Percentiles rank a stretch among this genome's conserved stretches.
Evolutionary conservation across 2,113 vertebrate species (phyloP).

Genomic region (Rattus rattus): DNA sequence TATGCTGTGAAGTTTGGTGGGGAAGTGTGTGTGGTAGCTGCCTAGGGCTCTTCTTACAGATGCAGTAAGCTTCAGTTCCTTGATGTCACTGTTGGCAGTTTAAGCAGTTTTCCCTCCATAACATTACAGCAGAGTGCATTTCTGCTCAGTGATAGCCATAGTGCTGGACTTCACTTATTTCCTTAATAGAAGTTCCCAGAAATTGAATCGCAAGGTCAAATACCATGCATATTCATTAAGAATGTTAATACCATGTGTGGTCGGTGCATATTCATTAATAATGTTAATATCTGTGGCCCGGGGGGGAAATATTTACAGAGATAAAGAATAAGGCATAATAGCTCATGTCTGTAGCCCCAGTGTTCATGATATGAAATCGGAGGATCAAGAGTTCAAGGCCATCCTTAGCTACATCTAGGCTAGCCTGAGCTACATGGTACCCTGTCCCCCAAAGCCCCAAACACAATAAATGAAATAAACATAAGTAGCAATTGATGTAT

Average conservation of each 20-base stretch:
- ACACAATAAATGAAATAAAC: not conserved
- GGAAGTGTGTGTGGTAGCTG: not conserved
- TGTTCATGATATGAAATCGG: too few species aligned
- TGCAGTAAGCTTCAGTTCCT: not conserved
- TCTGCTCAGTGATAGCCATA: not conserved
- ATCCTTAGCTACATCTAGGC: not conserved
- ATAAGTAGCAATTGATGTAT: not conserved
- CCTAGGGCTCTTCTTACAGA: not conserved
- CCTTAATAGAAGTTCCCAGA: constrained; percentile 14
- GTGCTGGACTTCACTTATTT: not conserved
- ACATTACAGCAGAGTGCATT: not conserved
- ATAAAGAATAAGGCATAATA: not conserved
- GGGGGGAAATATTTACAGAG: not conserved
- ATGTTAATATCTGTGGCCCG: not conserved
- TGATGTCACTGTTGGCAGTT: not conserved
- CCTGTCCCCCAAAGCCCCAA: not conserved
- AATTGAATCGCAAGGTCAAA: not conserved
- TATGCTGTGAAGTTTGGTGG: not conserved
- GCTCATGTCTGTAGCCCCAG: too few species aligned
- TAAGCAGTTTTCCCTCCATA: not conserved
- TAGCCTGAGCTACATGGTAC: not conserved
- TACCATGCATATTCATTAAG: not conserved
- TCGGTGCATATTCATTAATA: not conserved
- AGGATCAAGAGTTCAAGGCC: not conserved
- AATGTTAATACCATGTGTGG: not conserved